A percentile compares a stretch with the other conserved stretches of the same genome.
These are phyloP conservation scores for Orussus abietinus DNA, from an alignment of 1,140 invertebrate species.

Conservation along the genomic window DNA sequence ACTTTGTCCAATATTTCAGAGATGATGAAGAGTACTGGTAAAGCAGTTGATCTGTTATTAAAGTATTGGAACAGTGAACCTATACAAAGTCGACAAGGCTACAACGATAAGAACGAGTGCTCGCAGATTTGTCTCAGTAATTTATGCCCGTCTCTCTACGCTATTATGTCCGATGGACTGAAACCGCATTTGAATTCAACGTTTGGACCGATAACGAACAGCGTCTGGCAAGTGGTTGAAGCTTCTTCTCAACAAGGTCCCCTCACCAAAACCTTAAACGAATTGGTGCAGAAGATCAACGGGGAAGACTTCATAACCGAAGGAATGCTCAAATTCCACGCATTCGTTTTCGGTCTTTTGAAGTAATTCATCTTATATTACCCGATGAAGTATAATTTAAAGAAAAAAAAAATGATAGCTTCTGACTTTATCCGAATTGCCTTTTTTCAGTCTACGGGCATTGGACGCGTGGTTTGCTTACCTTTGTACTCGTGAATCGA, in stretches of 20 bases:
- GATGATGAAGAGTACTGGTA: conserved; percentile 63
- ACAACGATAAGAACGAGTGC: conserved; percentile 51
- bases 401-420: conserved; percentile 9
- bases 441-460: conserved; percentile 64
- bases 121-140: conserved; percentile 68
- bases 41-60: conserved; percentile 65
- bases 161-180: conserved; percentile 77
- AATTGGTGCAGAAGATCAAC: conserved; percentile 80
- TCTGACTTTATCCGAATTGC: conserved; percentile 17
- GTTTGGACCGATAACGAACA: conserved; percentile 82
- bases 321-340: conserved; percentile 83
- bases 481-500: conserved; percentile 73
- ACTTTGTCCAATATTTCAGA: conserved; percentile 47
- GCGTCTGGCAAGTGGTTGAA: conserved; percentile 85
- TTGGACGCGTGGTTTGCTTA: conserved; percentile 84
- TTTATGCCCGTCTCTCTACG: conserved; percentile 79
- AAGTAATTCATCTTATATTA: conserved; percentile 62
- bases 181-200: conserved; percentile 76
- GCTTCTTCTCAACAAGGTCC: conserved; percentile 83
- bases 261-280: conserved; percentile 80
- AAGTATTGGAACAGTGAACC: conserved; percentile 47
- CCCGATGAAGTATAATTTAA: conserved; percentile 1
- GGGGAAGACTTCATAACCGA: conserved; percentile 79
- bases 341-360: conserved; percentile 83
- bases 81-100: conserved; percentile 29